Conservation (phyloP, 2,113 vertebrate species). For the Orcinus orca region DNA sequence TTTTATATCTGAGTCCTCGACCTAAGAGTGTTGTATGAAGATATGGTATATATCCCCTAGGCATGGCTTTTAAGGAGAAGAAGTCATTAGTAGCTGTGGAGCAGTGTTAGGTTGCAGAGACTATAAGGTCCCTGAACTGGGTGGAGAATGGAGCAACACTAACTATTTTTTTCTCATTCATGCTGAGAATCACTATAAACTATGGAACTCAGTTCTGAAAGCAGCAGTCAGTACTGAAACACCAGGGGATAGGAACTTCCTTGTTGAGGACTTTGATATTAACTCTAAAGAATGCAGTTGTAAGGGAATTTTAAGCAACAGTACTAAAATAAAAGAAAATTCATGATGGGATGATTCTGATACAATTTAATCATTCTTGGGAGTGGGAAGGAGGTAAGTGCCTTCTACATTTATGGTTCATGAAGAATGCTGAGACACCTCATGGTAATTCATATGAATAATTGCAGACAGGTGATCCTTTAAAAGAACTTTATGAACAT, state of each 20-base stretch:
- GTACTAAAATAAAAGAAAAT: not conserved
- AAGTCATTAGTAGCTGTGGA: not conserved
- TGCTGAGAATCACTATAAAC: not conserved
- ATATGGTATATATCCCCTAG: not conserved
- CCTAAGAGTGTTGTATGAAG: not conserved
- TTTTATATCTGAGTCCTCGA: not conserved
- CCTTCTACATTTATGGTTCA: not conserved
- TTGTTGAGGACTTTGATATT: not conserved
- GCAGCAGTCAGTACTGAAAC: not conserved
- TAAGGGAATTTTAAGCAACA: not conserved
- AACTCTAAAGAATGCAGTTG: not conserved
- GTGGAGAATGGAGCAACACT: not conserved
- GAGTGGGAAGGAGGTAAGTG: not conserved
- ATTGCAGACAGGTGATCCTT: not conserved
- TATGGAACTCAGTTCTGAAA: not conserved
- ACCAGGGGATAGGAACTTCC: not conserved
- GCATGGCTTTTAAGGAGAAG: not conserved
- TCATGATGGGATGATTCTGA: not conserved
- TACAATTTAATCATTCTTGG: not conserved
- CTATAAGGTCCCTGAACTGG: not conserved
- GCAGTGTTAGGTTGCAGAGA: not conserved
- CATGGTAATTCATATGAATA: not conserved
- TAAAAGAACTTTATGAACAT: not conserved
- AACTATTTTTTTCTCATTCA: not conserved
- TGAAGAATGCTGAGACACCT: not conserved